Percentiles rank a stretch among this genome's conserved stretches.
Conservation (phyloP, 2,888 invertebrate species). For the Eristalis intricaria region DNA sequence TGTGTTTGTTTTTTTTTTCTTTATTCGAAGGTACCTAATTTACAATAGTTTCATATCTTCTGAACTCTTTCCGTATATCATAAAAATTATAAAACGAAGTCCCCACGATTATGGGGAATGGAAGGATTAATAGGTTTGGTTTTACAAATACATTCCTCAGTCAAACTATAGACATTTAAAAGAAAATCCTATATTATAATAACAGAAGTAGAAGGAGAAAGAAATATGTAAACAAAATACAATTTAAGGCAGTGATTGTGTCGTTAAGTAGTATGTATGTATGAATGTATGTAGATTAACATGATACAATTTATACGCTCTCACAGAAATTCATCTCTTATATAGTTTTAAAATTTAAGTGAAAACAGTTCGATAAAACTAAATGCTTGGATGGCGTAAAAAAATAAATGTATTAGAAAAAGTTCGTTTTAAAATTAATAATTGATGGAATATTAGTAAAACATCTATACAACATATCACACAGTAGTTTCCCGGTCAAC, state of each 20-base stretch:
- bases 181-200: neutral
- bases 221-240: constrained; percentile 48
- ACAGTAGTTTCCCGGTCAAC: constrained; percentile 96
- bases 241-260: constrained; percentile 79
- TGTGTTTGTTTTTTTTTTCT: constrained; percentile 52
- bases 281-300: neutral
- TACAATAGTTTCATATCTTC: constrained; percentile 77
- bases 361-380: constrained; percentile 4
- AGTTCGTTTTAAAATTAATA: constrained; percentile 54
- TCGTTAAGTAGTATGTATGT: constrained; percentile 52
- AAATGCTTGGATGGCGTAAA: constrained; percentile 4
- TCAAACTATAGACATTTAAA: constrained; percentile 14
- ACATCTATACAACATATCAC: constrained; percentile 83
- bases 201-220: constrained; percentile 15
- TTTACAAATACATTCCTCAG: constrained; percentile 33
- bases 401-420: constrained; percentile 29
- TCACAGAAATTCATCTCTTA: constrained; percentile 38
- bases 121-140: constrained; percentile 61
- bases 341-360: constrained; percentile 19
- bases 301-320: constrained; percentile 59
- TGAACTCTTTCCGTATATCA: constrained; percentile 48
- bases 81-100: constrained; percentile 38
- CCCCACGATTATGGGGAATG: constrained; percentile 29
- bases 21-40: constrained; percentile 80
- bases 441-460: constrained; percentile 67